phyloP scores from a whole-genome alignment of 2,797 vertebrate genomes.

The Sphaeramia orbicularis region DNA sequence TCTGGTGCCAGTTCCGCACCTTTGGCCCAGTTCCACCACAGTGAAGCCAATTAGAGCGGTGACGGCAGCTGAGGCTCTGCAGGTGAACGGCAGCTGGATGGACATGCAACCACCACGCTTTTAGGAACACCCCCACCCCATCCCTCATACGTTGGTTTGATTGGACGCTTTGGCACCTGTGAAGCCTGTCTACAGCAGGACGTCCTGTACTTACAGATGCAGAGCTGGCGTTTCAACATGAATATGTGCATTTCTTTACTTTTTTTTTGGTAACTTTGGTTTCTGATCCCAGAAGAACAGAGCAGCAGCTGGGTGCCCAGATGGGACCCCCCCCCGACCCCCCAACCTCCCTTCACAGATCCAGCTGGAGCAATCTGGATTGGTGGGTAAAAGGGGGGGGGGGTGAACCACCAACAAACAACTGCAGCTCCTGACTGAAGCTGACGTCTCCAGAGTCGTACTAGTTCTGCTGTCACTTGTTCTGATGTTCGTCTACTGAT shows the following conservation, averaged over 20 bases:
- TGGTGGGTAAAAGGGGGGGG: background rate
- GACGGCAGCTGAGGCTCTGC: constrained; percentile 7
- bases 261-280: no score
- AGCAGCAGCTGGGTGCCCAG: constrained; percentile 57
- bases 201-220: no score
- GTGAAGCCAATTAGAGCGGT: background rate
- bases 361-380: constrained; percentile 27
- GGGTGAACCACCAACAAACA: no score
- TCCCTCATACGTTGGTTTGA: no score
- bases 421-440: constrained; percentile 41
- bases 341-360: constrained; percentile 10
- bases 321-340: no score
- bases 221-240: no score
- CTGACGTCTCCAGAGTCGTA: constrained; percentile 34
- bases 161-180: no score
- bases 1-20: background rate
- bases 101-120: no score
- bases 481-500: background rate
- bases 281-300: constrained; percentile 21
- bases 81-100: background rate
- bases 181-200: no score
- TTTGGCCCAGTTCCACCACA: constrained; percentile 11
- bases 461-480: background rate
- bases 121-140: no score
- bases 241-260: no score